Conservation (phyloP, 2,888 invertebrate species). For the Cynaeus angustus region DNA sequence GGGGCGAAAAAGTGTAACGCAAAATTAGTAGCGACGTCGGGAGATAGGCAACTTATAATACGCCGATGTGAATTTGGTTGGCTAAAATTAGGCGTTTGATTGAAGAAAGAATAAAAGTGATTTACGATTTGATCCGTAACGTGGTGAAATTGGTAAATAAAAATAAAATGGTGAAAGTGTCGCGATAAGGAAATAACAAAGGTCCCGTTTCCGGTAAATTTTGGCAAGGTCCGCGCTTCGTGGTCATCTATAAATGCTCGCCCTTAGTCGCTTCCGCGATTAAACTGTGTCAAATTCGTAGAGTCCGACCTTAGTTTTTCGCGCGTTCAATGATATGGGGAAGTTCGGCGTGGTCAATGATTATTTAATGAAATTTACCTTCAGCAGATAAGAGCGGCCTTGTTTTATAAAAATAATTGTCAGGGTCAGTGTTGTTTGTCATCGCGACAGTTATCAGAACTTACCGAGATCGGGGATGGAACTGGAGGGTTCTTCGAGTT, state of each 20-base stretch:
- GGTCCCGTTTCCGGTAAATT: slow-evolving; percentile 2
- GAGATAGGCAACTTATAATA: slow-evolving; percentile 47
- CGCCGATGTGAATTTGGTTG: slow-evolving; percentile 35
- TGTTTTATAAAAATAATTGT: slow-evolving; percentile 66
- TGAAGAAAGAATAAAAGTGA: slow-evolving; percentile 2
- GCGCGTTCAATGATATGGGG: slow-evolving; percentile 10
- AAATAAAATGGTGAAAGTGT: not conserved
- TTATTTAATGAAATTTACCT: slow-evolving; percentile 51
- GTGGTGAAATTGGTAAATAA: not conserved
- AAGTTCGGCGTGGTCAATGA: slow-evolving; percentile 21
- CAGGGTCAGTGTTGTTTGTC: slow-evolving; percentile 68
- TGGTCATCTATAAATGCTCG: slow-evolving; percentile 26
- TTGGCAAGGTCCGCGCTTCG: slow-evolving; percentile 10
- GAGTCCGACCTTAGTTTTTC: slow-evolving; percentile 14
- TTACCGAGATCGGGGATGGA: slow-evolving; percentile 92
- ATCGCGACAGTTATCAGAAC: slow-evolving; percentile 69
- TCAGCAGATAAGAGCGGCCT: slow-evolving; percentile 59
- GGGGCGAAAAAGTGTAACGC: too few relatives aligned
- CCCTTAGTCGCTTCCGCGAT: slow-evolving; percentile 34
- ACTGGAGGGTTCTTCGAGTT: slow-evolving; percentile 87
- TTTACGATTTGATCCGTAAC: not conserved
- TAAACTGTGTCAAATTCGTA: slow-evolving; percentile 37
- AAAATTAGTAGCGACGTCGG: not conserved
- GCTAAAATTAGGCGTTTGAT: slow-evolving; percentile 19
- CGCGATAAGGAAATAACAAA: slow-evolving; percentile 3